Evolutionary conservation across 2,113 vertebrate species (phyloP), one percentile per base, ranked within the genome.

Genomic region (Myocastor coypus): DNA sequence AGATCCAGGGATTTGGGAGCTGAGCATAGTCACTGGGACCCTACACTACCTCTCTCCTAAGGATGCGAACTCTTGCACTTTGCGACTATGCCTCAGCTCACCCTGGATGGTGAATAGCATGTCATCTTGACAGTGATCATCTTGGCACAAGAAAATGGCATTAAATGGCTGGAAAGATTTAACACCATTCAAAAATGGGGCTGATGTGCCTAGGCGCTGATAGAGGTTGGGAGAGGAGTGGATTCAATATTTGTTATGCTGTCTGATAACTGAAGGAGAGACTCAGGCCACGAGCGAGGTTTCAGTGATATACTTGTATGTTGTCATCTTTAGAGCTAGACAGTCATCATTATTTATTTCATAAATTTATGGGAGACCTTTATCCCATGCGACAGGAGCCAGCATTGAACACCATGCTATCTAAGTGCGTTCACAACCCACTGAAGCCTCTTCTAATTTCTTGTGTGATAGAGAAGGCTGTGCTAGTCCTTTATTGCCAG

Each of bases 321-420:
- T 75, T 16, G 2, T 96, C 82, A 83, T 85, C 91, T 91, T 94
- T 90, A 78, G 82, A 89, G 85, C 71, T 96, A 69, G 42, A 30
- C 52, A 95, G 68, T 95, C 59, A 68, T 96, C 93, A 92, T 97
- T 96, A 95, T 93, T 92, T 94, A 88, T 73, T 93, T 84, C 87
- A 87, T 90, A 96, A 81, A 89, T 94, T 89, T 94, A 75, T 83
- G 63, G 64, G 86, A 77, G 52, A 92, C 71, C 52, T 92, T 97
- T 85, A 82, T 92, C 92, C 64, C n/a, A 83, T 55, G 61, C 32
- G 75, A 94, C 84, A 93, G 81, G 26, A 97, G 75, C 75, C 52
- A 20, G 64, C 78, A 57, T 92, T 28, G 61, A 40, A 64, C 89
- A 87, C 73, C 81, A 82, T 17, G 16, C 52, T 40, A 89, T 94